Evolutionary conservation across 30 jellyfish, hydroid and myxozoan genomes (phyloP).

Genomic region (Cassiopea xamachana): DNA sequence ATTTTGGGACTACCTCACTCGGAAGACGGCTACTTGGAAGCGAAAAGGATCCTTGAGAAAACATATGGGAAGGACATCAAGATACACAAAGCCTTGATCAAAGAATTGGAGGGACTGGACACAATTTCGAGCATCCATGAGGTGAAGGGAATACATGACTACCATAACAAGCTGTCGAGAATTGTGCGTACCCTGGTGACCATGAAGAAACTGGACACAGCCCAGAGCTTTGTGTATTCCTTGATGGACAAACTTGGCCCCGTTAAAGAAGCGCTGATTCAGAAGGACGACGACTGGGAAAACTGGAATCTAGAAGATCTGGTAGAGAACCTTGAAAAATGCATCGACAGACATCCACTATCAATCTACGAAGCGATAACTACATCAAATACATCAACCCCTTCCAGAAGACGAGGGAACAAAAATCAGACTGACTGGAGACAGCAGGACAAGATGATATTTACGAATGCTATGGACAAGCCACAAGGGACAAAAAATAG

Average conservation of each 20-base stretch:
- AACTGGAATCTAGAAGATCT: slow-evolving; percentile 62
- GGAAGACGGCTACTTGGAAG: slow-evolving; percentile 77
- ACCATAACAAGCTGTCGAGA: slow-evolving; percentile 22
- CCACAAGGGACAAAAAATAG: slow-evolving; percentile 18
- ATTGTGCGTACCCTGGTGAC: slow-evolving; percentile 76
- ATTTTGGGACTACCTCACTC: slow-evolving; percentile 49
- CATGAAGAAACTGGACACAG: slow-evolving; percentile 63
- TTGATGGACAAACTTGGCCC: slow-evolving; percentile 74
- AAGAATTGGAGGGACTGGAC: no score
- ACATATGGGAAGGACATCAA: slow-evolving; percentile 61
- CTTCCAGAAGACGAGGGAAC: no score
- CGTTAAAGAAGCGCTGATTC: slow-evolving; percentile 64
- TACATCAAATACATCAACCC: no score
- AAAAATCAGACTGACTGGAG: slow-evolving; percentile 5
- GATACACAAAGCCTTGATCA: slow-evolving; percentile 48
- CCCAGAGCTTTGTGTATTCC: slow-evolving; percentile 47
- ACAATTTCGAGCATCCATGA: slow-evolving; percentile 46
- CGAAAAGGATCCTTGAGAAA: slow-evolving; percentile 51
- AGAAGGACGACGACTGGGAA: slow-evolving; percentile 59
- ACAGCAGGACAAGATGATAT: slow-evolving; percentile 43
- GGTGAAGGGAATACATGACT: slow-evolving; percentile 51
- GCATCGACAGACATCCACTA: slow-evolving; percentile 73
- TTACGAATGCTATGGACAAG: background rate
- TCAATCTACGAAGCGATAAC: no score
- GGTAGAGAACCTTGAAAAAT: slow-evolving; percentile 51